Percentiles rank a stretch among this genome's conserved stretches.
phyloP scores from a whole-genome alignment of 2,113 vertebrate species.

The Coryphaenoides rupestris region DNA sequence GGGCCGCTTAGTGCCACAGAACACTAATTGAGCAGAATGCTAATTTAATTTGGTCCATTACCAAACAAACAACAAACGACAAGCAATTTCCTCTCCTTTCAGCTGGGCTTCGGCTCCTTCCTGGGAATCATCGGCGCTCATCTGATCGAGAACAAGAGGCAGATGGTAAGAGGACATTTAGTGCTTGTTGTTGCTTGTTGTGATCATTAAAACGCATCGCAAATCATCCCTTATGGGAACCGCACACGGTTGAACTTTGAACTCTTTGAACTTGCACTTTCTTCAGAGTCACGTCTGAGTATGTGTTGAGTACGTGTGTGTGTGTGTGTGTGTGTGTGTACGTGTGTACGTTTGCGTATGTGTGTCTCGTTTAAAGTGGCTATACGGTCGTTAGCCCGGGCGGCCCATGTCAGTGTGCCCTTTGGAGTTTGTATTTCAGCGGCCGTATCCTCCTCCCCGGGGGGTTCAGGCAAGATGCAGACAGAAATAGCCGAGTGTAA shows the following conservation, averaged over 20 bases:
- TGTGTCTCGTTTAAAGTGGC: neutral
- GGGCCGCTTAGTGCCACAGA: too few relatives aligned
- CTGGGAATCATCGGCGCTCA: conserved; percentile 98
- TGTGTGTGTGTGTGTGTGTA: too few relatives aligned
- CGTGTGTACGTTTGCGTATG: neutral
- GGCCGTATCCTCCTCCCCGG: conserved; percentile 37
- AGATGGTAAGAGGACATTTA: conserved; percentile 88
- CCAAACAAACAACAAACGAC: conserved; percentile 33
- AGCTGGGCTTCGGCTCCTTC: conserved; percentile 97
- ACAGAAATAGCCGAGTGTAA: conserved; percentile 74
- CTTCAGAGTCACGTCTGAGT: too few relatives aligned
- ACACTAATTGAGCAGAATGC: too few relatives aligned
- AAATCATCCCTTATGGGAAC: too few relatives aligned
- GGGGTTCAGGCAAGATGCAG: conserved; percentile 36
- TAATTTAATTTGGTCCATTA: conserved; percentile 7
- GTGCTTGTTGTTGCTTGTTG: too few relatives aligned
- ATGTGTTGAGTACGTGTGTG: neutral
- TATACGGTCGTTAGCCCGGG: neutral
- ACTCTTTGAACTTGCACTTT: too few relatives aligned
- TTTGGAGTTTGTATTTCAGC: conserved; percentile 26
- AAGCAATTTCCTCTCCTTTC: conserved; percentile 58
- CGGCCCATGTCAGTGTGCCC: neutral
- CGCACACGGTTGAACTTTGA: too few relatives aligned
- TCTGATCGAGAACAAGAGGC: conserved; percentile 97
- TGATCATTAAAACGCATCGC: too few relatives aligned